phyloP scores from a whole-genome alignment of 1,140 invertebrate genomes.

The Diabrotica undecimpunctata region DNA sequence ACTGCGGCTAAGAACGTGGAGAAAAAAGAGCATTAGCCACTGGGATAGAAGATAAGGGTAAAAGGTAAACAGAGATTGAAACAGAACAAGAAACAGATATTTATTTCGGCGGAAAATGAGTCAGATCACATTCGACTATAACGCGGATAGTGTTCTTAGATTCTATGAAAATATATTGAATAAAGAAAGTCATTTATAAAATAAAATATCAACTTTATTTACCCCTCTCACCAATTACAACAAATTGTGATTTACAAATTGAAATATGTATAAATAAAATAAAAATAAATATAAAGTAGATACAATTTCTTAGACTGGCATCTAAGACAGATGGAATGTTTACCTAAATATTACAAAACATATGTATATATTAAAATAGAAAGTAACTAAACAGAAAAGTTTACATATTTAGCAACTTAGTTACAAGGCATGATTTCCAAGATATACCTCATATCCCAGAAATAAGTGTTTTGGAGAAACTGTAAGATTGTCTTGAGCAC shows the following conservation, averaged over 20 bases:
- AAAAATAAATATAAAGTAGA: constrained; percentile 19
- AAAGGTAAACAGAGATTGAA: too few species aligned
- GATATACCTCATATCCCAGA: background rate
- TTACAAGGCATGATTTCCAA: background rate
- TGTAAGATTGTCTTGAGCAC: too few species aligned
- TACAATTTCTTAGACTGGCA: constrained; percentile 15
- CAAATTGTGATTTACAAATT: constrained; percentile 22
- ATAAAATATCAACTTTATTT: constrained; percentile 22
- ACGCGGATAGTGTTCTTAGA: too few species aligned
- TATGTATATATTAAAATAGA: background rate
- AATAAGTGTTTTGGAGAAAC: background rate
- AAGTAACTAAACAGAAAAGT: constrained; percentile 1
- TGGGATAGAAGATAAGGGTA: too few species aligned
- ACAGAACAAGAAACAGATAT: too few species aligned
- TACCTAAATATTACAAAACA: background rate
- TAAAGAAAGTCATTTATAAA: constrained; percentile 5
- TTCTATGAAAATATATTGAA: too few species aligned
- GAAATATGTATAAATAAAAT: constrained; percentile 21
- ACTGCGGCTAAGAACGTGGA: too few species aligned
- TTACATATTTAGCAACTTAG: background rate
- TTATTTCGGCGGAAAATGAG: too few species aligned
- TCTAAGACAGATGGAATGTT: constrained; percentile 18
- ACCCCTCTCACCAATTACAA: constrained; percentile 21
- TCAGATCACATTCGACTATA: too few species aligned
- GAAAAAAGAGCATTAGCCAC: too few species aligned